Evolutionary conservation across 1,140 invertebrate genomes (phyloP), one percentile per base, ranked within the genome.

Genomic region (Thereuonema tuberculata): DNA sequence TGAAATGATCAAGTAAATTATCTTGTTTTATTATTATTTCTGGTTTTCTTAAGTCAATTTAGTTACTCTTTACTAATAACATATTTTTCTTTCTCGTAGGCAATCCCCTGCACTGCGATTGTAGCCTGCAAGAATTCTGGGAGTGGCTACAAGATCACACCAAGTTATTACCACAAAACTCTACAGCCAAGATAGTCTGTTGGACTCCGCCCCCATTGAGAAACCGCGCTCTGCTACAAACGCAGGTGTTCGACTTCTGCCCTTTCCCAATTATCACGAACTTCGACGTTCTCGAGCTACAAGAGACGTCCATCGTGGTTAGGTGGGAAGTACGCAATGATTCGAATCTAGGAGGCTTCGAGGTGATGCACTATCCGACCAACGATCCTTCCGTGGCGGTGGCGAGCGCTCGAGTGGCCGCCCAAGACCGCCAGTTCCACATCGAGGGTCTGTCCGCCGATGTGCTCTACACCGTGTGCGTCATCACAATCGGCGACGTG

Each of bases 241-340:
- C 91, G 64, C 82, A 86, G 66, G 83, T 87, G 9, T 82, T 83
- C 61, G 80, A 83, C 66, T 86, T 93, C 67, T 93, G 89, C 69
- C 83, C 87, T 59, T 78, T 83, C 55, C 87, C 87, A 3, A 74
- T 89, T 63, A 82, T 92, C 62, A 76, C 85, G 47, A 84, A 86
- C 70, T 76, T 93, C 25, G 85, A 85, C 60, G 87, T 91, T 63
- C 84, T 88, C 74, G 87, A 91, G 70, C 86, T 92, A 29, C 86
- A 90, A 72, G 86, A 87, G 1, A 87, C 85, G 72, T 87, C 85
- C n/a, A 82, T 92, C 29, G 75, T 89, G 56, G 85, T 92, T 15
- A 85, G 86, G 56, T 93, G 89, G 89, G 85, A 91, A 70, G 87
- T 87, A 64, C 80, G 88, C 65, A 91, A 93, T 75, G 84, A 89